Conservation (phyloP, 2,888 invertebrate species). For the Andrena haemorrhoa region DNA sequence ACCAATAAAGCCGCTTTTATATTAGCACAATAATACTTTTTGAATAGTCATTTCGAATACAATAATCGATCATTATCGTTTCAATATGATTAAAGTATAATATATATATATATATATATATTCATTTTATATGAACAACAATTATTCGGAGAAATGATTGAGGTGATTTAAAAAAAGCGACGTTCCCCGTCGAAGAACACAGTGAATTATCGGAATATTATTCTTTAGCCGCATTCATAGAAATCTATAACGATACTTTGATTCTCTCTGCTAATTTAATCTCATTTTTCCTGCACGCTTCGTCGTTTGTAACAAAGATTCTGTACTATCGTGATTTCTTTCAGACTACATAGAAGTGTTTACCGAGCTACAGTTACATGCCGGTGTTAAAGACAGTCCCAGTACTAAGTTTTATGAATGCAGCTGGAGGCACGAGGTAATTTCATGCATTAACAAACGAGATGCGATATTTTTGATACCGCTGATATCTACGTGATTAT, state of each 20-base stretch:
- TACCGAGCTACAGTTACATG: neutral
- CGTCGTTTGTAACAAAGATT: neutral
- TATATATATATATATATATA: slow-evolving; percentile 59
- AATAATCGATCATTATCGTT: slow-evolving; percentile 77
- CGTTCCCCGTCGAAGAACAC: slow-evolving; percentile 61
- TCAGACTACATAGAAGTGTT: slow-evolving; percentile 2
- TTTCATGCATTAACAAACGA: slow-evolving; percentile 69
- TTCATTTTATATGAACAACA: slow-evolving; percentile 76
- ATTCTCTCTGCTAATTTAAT: slow-evolving; percentile 29
- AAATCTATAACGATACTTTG: slow-evolving; percentile 43
- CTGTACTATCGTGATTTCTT: neutral
- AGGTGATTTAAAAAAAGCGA: slow-evolving; percentile 54
- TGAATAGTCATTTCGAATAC: slow-evolving; percentile 78
- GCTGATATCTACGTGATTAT: slow-evolving; percentile 10
- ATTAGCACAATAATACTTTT: slow-evolving; percentile 81
- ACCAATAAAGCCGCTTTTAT: slow-evolving; percentile 79
- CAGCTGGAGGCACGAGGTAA: slow-evolving; percentile 70
- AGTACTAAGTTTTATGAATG: slow-evolving; percentile 74
- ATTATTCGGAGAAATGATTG: slow-evolving; percentile 71
- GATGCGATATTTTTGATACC: slow-evolving; percentile 59
- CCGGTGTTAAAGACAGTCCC: neutral
- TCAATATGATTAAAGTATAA: slow-evolving; percentile 72
- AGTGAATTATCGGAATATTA: slow-evolving; percentile 59
- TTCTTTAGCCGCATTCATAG: slow-evolving; percentile 77
- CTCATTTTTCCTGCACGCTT: slow-evolving; percentile 4